Evolutionary conservation across 2,113 vertebrate genomes (phyloP).

Genomic region (Herpailurus yagouaroundi): DNA sequence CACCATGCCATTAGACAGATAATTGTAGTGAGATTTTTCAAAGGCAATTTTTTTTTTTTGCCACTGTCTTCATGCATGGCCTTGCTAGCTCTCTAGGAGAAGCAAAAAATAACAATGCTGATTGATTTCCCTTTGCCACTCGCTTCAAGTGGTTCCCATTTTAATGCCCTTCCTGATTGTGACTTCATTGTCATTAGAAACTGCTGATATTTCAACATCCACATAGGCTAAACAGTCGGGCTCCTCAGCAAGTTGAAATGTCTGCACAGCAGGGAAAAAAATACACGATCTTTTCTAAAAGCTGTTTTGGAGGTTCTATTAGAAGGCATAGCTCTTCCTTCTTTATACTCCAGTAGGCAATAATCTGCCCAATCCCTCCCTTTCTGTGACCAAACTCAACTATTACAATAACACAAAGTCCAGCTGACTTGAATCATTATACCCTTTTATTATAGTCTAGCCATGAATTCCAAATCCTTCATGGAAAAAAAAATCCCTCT

Average conservation of each 20-base stretch:
- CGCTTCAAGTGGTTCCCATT: conserved; percentile 78
- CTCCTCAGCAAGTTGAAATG: conserved; percentile 83
- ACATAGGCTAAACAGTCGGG: conserved; percentile 73
- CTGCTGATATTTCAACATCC: conserved; percentile 80
- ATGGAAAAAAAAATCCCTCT: neutral
- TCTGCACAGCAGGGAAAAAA: conserved; percentile 80
- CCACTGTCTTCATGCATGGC: conserved; percentile 64
- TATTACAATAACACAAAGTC: conserved; percentile 50
- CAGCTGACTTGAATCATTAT: conserved; percentile 64
- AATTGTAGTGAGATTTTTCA: conserved; percentile 71
- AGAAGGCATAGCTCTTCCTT: conserved; percentile 77
- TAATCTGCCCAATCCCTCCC: conserved; percentile 61
- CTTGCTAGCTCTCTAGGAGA: conserved; percentile 68
- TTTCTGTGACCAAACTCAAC: conserved; percentile 70
- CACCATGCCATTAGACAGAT: conserved; percentile 51
- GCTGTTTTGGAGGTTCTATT: conserved; percentile 79
- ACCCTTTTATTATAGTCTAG: conserved; percentile 37
- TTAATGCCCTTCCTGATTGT: conserved; percentile 75
- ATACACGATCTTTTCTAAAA: conserved; percentile 80
- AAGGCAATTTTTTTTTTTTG: conserved; percentile 70
- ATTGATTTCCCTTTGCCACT: conserved; percentile 84
- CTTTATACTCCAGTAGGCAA: conserved; percentile 80
- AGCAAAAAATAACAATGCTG: conserved; percentile 75
- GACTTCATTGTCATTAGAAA: conserved; percentile 80
- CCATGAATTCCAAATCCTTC: conserved; percentile 48